Percentiles rank a stretch among this genome's conserved stretches.
phyloP scores from a whole-genome alignment of 2,888 invertebrate genomes.

The Microchrysa polita region DNA sequence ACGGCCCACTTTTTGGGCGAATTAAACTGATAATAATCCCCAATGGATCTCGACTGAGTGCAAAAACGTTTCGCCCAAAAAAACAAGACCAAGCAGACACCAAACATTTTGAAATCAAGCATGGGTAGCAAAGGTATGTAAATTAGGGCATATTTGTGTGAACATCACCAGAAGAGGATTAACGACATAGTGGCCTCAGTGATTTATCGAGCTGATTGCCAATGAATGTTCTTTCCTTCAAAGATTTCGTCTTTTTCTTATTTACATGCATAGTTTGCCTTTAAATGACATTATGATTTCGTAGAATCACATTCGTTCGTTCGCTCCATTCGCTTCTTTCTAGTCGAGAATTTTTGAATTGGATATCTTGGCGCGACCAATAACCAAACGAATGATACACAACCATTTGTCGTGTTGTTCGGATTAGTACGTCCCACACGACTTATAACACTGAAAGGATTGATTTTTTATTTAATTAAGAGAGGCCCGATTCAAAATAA shows the following conservation, averaged over 20 bases:
- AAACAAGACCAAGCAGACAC: constrained; percentile 28
- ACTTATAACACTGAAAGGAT: constrained; percentile 15
- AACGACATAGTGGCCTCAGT: constrained; percentile 21
- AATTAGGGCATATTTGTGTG: constrained; percentile 40
- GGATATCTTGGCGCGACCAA: not conserved
- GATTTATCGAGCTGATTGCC: constrained; percentile 31
- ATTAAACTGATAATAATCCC: not conserved
- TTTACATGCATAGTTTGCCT: constrained; percentile 1
- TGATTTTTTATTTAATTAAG: constrained; percentile 38
- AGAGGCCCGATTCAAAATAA: not conserved
- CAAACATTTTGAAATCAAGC: constrained; percentile 4
- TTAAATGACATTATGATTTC: constrained; percentile 39
- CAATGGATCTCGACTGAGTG: not conserved
- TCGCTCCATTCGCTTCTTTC: too few species aligned
- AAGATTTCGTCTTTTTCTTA: constrained; percentile 9
- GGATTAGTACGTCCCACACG: constrained; percentile 39
- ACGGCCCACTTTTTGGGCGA: constrained; percentile 3
- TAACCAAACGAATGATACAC: not conserved
- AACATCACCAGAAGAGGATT: constrained; percentile 25
- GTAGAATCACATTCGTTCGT: constrained; percentile 3
- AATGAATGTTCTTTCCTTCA: constrained; percentile 6
- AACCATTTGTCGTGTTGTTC: constrained; percentile 36
- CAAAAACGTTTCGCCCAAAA: not conserved
- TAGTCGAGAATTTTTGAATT: too few species aligned
- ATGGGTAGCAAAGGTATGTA: constrained; percentile 38